Conservation (phyloP, 2,797 vertebrate species). For the Pteronotus mesoamericanus region DNA sequence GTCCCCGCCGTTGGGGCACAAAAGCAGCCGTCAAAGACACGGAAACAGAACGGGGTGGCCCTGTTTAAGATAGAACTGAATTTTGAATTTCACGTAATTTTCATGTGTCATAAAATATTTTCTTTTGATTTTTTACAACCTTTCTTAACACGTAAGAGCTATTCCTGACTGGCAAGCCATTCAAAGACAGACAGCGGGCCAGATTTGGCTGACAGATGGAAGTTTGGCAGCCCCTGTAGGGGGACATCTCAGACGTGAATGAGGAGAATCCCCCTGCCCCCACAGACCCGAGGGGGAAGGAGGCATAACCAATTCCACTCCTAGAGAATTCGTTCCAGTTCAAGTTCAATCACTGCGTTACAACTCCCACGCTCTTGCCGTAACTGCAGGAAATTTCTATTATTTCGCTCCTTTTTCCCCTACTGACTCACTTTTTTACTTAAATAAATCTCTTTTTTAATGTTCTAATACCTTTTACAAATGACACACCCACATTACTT, state of each 20-base stretch:
- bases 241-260: background rate
- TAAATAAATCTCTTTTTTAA: background rate
- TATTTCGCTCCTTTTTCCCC: background rate
- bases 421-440: background rate
- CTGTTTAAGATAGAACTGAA: background rate
- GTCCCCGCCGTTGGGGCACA: background rate
- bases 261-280: background rate
- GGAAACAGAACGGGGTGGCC: background rate
- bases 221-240: background rate
- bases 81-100: background rate
- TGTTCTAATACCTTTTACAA: background rate
- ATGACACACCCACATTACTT: background rate
- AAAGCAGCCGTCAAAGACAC: background rate
- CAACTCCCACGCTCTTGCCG: background rate
- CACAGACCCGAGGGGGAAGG: background rate
- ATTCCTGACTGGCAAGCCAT: background rate
- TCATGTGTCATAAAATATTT: background rate
- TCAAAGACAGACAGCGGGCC: background rate
- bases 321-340: background rate
- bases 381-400: background rate
- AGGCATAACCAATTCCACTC: background rate
- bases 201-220: background rate
- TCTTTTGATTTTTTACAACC: background rate
- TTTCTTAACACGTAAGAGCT: background rate
- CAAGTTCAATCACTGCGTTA: background rate